These are phyloP conservation scores for Charina bottae DNA, from an alignment of 2,113 vertebrate species.

Conservation along the genomic window DNA sequence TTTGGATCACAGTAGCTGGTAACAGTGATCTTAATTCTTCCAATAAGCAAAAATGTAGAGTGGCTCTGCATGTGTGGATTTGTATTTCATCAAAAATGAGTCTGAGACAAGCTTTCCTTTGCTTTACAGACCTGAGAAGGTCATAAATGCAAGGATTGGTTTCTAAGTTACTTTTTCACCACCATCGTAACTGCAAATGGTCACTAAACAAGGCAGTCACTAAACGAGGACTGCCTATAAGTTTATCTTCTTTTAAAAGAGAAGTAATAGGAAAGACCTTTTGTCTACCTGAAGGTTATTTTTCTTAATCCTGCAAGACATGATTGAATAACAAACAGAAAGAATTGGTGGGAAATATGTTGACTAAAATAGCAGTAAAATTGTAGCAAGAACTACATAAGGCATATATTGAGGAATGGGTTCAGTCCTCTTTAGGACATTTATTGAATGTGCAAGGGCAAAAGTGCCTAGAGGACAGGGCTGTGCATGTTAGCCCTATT, in stretches of 20 bases:
- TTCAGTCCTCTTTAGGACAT: too few species aligned
- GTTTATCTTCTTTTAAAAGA: background rate
- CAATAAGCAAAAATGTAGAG: too few species aligned
- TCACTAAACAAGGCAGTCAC: background rate
- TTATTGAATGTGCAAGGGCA: too few species aligned
- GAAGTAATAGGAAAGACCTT: background rate
- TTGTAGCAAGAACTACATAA: background rate
- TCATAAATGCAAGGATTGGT: too few species aligned
- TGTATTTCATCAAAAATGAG: too few species aligned
- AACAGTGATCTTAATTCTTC: background rate
- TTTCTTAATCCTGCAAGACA: background rate
- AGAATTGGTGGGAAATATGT: background rate
- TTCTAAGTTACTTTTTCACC: too few species aligned
- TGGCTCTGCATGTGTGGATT: too few species aligned
- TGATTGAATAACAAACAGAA: background rate
- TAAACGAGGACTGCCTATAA: background rate
- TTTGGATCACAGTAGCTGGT: background rate
- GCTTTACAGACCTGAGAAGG: too few species aligned
- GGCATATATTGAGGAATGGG: background rate
- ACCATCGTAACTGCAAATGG: too few species aligned
- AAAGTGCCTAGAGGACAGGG: too few species aligned
- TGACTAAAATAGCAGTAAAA: background rate
- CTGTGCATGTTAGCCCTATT: too few species aligned
- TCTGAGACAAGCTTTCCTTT: too few species aligned
- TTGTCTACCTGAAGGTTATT: background rate